These are phyloP conservation scores for Chymomyza procnemis DNA, from an alignment of 2,888 invertebrate species.

Conservation along the genomic window DNA sequence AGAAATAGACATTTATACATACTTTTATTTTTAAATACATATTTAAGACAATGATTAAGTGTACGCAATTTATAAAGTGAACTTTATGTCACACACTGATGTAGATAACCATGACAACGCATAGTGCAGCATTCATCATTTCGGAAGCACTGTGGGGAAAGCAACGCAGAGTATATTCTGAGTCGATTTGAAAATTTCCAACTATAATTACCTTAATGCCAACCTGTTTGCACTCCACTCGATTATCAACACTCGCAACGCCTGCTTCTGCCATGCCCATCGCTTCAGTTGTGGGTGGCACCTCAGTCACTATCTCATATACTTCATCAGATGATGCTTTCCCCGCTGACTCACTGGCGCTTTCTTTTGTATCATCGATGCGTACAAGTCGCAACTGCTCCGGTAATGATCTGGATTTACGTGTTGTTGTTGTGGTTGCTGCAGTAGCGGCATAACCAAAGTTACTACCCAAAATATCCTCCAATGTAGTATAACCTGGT, in stretches of 20 bases:
- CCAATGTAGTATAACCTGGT: neutral
- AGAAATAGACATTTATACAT: neutral
- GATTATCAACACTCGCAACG: neutral
- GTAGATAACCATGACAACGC: conserved; percentile 74
- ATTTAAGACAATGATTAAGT: neutral
- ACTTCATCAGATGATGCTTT: neutral
- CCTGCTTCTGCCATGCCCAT: neutral
- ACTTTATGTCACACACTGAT: conserved; percentile 73
- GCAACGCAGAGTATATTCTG: conserved; percentile 7
- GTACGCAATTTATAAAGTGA: neutral
- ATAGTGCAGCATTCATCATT: conserved; percentile 70
- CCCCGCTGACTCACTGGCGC: neutral
- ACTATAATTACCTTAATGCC: conserved; percentile 52
- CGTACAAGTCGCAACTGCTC: neutral
- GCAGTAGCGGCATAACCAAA: conserved; percentile 27
- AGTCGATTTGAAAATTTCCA: conserved; percentile 3
- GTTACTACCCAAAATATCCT: conserved; percentile 36
- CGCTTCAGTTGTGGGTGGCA: neutral
- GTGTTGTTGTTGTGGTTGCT: neutral
- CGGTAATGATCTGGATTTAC: neutral
- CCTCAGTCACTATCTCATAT: neutral
- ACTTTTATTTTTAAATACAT: neutral
- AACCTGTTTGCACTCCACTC: conserved; percentile 40
- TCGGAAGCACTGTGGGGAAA: conserved; percentile 65
- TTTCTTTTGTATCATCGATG: neutral